These are phyloP conservation scores for Psettodes erumei DNA, from an alignment of 2,113 vertebrate genomes.

Conservation along the genomic window DNA sequence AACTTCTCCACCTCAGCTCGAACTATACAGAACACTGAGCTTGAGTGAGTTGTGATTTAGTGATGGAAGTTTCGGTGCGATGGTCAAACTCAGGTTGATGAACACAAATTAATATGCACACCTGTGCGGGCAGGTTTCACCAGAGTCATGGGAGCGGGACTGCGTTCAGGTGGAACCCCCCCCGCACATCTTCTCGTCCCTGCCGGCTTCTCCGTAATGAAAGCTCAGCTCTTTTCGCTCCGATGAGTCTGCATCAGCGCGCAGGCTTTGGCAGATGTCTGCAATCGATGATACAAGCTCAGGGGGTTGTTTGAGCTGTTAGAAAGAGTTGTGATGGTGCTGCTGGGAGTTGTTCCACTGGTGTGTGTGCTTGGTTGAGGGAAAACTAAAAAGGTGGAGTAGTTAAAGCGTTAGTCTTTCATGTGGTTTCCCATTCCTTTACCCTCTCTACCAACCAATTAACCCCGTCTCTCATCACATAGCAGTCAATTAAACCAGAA, in stretches of 20 bases:
- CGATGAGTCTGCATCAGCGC: slow-evolving; percentile 12
- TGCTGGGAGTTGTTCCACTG: not conserved
- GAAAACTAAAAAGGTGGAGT: not conserved
- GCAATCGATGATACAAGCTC: slow-evolving; percentile 29
- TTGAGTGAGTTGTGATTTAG: not conserved
- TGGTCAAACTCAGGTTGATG: not conserved
- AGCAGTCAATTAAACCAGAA: not conserved
- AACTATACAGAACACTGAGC: not conserved
- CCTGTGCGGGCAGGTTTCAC: not conserved
- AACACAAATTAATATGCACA: not conserved
- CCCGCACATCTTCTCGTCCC: slow-evolving; percentile 17
- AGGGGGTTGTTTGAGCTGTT: slow-evolving; percentile 1
- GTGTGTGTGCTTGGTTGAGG: not conserved
- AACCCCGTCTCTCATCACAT: not conserved
- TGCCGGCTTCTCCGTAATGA: slow-evolving; percentile 25
- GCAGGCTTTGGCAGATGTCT: slow-evolving; percentile 8
- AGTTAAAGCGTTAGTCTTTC: slow-evolving; percentile 5
- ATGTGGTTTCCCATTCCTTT: slow-evolving; percentile 5
- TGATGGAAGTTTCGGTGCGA: not conserved
- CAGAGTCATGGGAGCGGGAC: too few relatives aligned
- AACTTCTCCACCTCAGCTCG: not conserved
- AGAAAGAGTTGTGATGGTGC: slow-evolving; percentile 6
- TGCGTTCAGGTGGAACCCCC: slow-evolving; percentile 6
- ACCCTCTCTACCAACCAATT: not conserved
- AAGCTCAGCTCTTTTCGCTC: slow-evolving; percentile 34